Base-by-base conservation (phyloP, 2,113 vertebrate species). In the Tachuris rubrigastra region DNA sequence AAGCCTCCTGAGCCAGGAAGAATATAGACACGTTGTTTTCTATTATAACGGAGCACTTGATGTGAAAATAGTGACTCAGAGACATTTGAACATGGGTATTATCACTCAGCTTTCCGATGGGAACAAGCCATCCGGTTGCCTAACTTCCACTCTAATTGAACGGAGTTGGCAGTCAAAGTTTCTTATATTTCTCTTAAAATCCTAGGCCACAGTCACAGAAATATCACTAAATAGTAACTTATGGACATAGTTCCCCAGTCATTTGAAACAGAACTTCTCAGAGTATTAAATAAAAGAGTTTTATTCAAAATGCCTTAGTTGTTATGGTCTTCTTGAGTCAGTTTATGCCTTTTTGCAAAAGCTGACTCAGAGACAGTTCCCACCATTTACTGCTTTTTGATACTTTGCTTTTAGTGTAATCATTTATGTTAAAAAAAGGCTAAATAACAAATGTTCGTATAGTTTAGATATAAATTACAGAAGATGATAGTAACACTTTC, bases 31-130 rank as follows among this genome's bases (percentile, higher is more conserved):
- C 25, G 11, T 41, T 85, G 7, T 62, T 93, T 96, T 92, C 66
- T 95, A 12, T 60, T 81, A 68, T 33, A 62, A 41, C 22, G 71
- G 44, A 67, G 69, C 24, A 68, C 15, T 85, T 66, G 65, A 92
- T 85, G 17, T 82, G 82, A 88, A 59, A 88, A 69, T n/a, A 79
- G n/a, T 93, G 81, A 95, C 53, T 91, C 87, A 96, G 69, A 87
- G 35, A 10, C 27, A 62, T 63, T 90, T 66, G 41, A 60, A 89
- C 27, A 23, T 6, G 24, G 88, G 16, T 44, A 62, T 91, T 95
- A 85, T 82, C 74, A 68, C 49, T 89, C 49, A 81, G 24, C 8
- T 89, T 94, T 94, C 69, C 5, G 0, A 72, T 49, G 71, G 56
- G 87, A 90, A 76, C 31, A 82, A 87, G 25, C 8, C 18, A n/a